phyloP scores from a whole-genome alignment of 2,797 vertebrate species.

The Limnodromus scolopaceus region DNA sequence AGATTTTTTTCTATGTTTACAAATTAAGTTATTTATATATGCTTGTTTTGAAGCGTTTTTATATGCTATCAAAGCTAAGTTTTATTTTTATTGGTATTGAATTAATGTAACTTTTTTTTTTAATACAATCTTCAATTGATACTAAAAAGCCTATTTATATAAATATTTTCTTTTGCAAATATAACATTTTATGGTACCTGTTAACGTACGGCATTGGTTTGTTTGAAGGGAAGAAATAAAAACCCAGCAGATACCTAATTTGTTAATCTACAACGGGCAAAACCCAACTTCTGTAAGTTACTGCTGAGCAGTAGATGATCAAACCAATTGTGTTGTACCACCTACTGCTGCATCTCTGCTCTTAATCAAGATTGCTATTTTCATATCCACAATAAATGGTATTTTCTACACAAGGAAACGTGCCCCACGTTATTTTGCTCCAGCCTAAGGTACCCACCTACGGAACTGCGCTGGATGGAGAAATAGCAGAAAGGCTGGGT shows the following conservation, averaged over 20 bases:
- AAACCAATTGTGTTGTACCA: slow-evolving; percentile 5
- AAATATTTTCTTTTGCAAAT: slow-evolving; percentile 68
- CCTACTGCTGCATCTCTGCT: slow-evolving; percentile 49
- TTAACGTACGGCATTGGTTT: slow-evolving; percentile 30
- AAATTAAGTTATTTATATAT: slow-evolving; percentile 81
- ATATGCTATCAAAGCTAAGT: slow-evolving; percentile 70
- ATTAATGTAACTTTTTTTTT: slow-evolving; percentile 68
- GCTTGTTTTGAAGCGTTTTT: slow-evolving; percentile 71
- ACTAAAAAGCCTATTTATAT: slow-evolving; percentile 75
- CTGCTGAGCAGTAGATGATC: slow-evolving; percentile 56
- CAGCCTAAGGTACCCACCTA: neutral
- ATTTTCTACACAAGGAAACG: slow-evolving; percentile 47
- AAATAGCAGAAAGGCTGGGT: neutral
- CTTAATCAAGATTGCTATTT: slow-evolving; percentile 70
- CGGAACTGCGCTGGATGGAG: neutral
- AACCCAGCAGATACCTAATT: neutral
- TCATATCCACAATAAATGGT: slow-evolving; percentile 74
- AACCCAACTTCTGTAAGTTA: slow-evolving; percentile 25
- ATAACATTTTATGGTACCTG: slow-evolving; percentile 64
- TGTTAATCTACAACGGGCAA: neutral
- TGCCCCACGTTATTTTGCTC: neutral
- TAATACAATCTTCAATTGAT: slow-evolving; percentile 42
- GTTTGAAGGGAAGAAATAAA: slow-evolving; percentile 26
- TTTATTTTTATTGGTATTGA: slow-evolving; percentile 73
- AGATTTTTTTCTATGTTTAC: slow-evolving; percentile 73